Percentiles rank a stretch among this genome's conserved stretches.
These are phyloP conservation scores for Drosophila nikananu DNA, from an alignment of 1,140 invertebrate species.

Conservation along the genomic window DNA sequence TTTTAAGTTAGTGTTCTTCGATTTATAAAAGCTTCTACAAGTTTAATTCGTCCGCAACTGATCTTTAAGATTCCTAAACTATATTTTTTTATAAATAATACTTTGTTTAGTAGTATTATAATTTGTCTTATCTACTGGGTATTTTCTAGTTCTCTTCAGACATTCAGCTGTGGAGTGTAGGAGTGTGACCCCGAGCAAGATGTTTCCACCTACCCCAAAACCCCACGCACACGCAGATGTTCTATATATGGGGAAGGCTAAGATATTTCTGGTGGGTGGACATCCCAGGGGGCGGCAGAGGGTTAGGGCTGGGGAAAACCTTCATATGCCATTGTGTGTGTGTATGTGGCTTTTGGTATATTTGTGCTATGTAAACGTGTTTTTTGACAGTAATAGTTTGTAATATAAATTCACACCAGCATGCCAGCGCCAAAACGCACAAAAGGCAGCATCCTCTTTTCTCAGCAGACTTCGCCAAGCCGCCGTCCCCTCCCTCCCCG, in stretches of 20 bases:
- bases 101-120: no score
- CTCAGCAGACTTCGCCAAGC: constrained; percentile 6
- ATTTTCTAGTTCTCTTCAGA: not conserved
- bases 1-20: no score
- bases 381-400: constrained; percentile 84
- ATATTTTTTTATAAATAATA: no score
- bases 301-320: constrained; percentile 9
- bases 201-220: constrained; percentile 68
- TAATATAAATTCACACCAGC: constrained; percentile 84
- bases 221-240: constrained; percentile 32
- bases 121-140: not conserved
- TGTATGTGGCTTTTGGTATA: constrained; percentile 52
- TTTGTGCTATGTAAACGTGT: constrained; percentile 83
- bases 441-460: constrained; percentile 45
- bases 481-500: not conserved
- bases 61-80: no score
- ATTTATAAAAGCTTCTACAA: not conserved
- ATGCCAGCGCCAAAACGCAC: constrained; percentile 71
- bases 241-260: constrained; percentile 10
- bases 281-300: constrained; percentile 48
- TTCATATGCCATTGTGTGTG: constrained; percentile 20
- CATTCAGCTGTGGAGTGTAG: constrained; percentile 7
- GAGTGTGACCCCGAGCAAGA: constrained; percentile 57
- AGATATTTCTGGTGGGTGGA: constrained; percentile 41
- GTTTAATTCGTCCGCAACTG: not conserved